Conservation (phyloP, 2,888 invertebrate species). For the Eledona agricola region DNA sequence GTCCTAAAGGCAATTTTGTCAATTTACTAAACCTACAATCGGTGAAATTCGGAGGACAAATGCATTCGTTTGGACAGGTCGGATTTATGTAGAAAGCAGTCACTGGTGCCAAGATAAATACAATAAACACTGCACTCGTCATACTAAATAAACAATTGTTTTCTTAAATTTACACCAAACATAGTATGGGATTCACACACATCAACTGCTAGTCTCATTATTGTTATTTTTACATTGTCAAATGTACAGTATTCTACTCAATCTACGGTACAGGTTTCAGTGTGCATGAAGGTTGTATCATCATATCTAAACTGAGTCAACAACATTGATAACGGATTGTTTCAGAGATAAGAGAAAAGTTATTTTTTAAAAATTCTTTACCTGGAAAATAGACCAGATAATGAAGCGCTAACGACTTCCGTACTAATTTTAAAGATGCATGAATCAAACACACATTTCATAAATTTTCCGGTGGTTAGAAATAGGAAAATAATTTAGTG, state of each 20-base stretch:
- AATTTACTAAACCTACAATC: conserved; percentile 42
- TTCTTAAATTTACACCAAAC: conserved; percentile 1
- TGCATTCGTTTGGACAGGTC: conserved; percentile 42
- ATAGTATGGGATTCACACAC: conserved; percentile 8
- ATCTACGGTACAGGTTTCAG: conserved; percentile 18
- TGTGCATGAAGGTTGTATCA: conserved; percentile 30
- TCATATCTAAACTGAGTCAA: conserved; percentile 48
- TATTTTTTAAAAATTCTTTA: conserved; percentile 18
- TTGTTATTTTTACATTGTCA: neutral
- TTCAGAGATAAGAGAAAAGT: conserved; percentile 28
- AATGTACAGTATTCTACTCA: conserved; percentile 18
- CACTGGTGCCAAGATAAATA: conserved; percentile 9
- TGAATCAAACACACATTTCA: no score
- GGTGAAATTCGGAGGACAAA: conserved; percentile 41
- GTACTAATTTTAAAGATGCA: no score
- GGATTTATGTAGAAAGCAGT: conserved; percentile 10
- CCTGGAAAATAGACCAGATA: no score
- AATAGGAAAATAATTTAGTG: no score
- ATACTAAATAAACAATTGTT: conserved; percentile 9
- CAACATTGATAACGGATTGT: conserved; percentile 44
- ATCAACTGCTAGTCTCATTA: conserved; percentile 4
- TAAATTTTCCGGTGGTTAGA: no score
- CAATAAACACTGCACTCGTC: conserved; percentile 26
- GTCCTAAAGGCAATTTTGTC: conserved; percentile 42
- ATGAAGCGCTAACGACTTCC: no score